Base-by-base conservation (phyloP, 2,888 invertebrate genomes). In the Pachliopta kotzebuea region DNA sequence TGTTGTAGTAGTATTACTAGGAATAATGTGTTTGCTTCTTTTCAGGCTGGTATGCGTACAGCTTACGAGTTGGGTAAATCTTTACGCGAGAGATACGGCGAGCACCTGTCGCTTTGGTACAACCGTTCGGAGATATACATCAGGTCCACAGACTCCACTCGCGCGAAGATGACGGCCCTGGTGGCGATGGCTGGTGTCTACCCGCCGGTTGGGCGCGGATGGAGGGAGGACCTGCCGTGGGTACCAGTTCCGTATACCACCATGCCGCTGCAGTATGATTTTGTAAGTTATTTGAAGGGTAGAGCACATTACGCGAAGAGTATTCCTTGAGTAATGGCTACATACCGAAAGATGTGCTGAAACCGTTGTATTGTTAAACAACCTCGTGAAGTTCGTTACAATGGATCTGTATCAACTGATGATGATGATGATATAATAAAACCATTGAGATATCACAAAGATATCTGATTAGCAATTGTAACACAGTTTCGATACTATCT, bases 101-200 rank as follows among this genome's bases (percentile, higher is more conserved):
- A 68, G 1, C 69, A 83, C 3, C 69, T 85, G 4, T 76, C 83
- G 0, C 69, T 71, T 0, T 60, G 67, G 18, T 85, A 76, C 72
- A 83, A 84, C 69, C 68, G 17, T 2, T 81, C 84, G 0, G 80
- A 84, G 68, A 78, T 85, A 53, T 81, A 78, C 71, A 75, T 85
- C 53, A 74, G 83, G 0, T 79, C 83, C 7, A 82, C 84, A 0
- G 84, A 84, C 69, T 78, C 78, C 24, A 79, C 79, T 0, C 75
- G 84, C 3, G 57, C 81, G 1, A 83, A 84, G 72, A 82, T 82
- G 83, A 79, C 84, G 0, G 70, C 76, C 0, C 72, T 85, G 1
- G 23, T 75, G 0, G 79, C 80, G 0, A 71, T 84, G 76, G 74
- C 81, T 0, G 83, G 78, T 0, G 70, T 80, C 14, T 85, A 74